Base-by-base conservation (phyloP, 2,888 invertebrate genomes). In the Elysia crispata region DNA sequence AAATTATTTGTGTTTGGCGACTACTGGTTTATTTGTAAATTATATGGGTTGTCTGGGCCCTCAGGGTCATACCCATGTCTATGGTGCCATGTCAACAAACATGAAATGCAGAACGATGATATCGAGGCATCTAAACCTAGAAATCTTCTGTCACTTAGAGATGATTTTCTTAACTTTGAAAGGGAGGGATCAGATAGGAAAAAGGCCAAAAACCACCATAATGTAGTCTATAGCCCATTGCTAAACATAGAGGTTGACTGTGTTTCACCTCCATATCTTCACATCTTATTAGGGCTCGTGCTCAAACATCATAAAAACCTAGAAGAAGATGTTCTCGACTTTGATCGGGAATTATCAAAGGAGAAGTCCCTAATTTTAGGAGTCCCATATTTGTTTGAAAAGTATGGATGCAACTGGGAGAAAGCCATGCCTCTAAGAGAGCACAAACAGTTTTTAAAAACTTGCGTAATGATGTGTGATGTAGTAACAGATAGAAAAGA, bases 281-380 rank as follows among this genome's bases (percentile, higher is more conserved):
- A 75, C 33, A 75, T 75, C 31, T 33, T 75, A 1, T 62, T 75
- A 13, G 75, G 75, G 0, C 31, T 75, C n/a, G 75, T 75, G 8
- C n/a, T n/a, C n/a, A n/a, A n/a, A n/a, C n/a, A n/a, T n/a, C n/a
- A n/a, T n/a, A n/a, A n/a, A n/a, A n/a, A n/a, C n/a, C n/a, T n/a
- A n/a, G n/a, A n/a, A n/a, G n/a, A n/a, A n/a, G n/a, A n/a, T n/a
- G n/a, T n/a, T n/a, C n/a, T n/a, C n/a, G n/a, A n/a, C n/a, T n/a
- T n/a, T n/a, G n/a, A n/a, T n/a, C n/a, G n/a, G n/a, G n/a, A n/a
- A n/a, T n/a, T n/a, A n/a, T n/a, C n/a, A n/a, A n/a, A n/a, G n/a
- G n/a, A n/a, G n/a, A n/a, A n/a, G n/a, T n/a, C n/a, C n/a, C n/a
- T n/a, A n/a, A n/a, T n/a, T n/a, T n/a, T n/a, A n/a, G n/a, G n/a